Conservation (phyloP, 2,113 vertebrate species). For the Grallaria varia region DNA sequence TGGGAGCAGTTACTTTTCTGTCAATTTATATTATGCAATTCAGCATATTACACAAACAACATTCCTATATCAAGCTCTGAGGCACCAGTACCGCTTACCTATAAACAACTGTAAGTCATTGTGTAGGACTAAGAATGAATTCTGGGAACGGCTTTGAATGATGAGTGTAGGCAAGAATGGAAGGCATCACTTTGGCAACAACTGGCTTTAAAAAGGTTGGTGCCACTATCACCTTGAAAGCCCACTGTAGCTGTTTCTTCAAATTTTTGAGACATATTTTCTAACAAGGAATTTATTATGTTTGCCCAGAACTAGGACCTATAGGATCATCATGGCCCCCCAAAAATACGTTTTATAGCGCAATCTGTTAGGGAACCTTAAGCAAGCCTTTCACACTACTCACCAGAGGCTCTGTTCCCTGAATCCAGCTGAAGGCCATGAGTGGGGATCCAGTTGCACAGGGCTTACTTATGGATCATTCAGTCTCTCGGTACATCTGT, state of each 20-base stretch:
- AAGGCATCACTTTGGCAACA: neutral
- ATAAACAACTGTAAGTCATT: neutral
- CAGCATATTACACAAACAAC: neutral
- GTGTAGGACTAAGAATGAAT: neutral
- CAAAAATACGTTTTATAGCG: neutral
- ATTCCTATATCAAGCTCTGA: neutral
- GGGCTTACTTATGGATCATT: neutral
- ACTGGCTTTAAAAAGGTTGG: neutral
- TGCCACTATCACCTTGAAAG: neutral
- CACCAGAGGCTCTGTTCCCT: neutral
- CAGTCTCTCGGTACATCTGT: neutral
- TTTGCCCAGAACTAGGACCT: neutral
- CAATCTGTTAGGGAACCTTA: neutral
- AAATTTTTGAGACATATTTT: neutral
- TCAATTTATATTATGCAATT: neutral
- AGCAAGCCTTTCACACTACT: neutral
- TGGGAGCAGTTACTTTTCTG: neutral
- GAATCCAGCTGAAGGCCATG: neutral
- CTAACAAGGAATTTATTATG: neutral
- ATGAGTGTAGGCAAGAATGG: neutral
- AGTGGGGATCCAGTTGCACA: neutral
- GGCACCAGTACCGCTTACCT: neutral
- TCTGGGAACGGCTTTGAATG: neutral
- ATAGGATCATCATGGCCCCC: rapidly evolving
- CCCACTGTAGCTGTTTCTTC: neutral